Conservation (phyloP, 2,888 invertebrate species). For the Hypolimnas misippus region DNA sequence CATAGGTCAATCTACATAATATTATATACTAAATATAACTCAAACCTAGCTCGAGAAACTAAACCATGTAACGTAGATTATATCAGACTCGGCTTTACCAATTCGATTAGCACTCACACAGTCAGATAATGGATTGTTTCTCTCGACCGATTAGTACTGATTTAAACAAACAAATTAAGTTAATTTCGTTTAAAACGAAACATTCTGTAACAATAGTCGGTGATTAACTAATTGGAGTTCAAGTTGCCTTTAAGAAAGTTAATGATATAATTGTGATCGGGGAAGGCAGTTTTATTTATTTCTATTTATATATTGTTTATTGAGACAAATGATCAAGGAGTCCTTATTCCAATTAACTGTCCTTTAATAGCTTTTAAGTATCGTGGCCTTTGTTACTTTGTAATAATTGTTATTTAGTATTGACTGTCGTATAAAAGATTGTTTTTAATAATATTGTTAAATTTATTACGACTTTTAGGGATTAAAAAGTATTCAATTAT, state of each 20-base stretch:
- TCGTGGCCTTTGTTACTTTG: not conserved
- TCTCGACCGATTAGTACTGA: not conserved
- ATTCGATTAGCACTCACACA: no score
- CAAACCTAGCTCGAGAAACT: no score
- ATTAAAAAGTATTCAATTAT: no score
- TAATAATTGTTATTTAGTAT: no score
- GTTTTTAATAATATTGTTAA: no score
- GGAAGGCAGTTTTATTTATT: conserved; percentile 14
- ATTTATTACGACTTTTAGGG: no score
- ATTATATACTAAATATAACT: no score
- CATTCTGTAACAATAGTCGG: conserved; percentile 23
- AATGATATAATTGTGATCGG: conserved; percentile 27
- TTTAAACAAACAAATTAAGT: not conserved
- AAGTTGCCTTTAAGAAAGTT: conserved; percentile 15
- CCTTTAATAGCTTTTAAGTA: not conserved
- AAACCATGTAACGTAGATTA: no score
- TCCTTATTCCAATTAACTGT: not conserved
- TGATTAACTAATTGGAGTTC: conserved; percentile 30
- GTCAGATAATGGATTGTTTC: no score
- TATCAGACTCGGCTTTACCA: no score
- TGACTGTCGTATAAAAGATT: no score
- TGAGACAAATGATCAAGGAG: conserved; percentile 15
- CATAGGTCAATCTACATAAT: no score
- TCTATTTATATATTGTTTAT: conserved; percentile 18
- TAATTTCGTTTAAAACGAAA: not conserved